Percentiles rank a stretch among this genome's conserved stretches.
Evolutionary conservation across 2,113 vertebrate genomes (phyloP).

Genomic region (Gila orcuttii): DNA sequence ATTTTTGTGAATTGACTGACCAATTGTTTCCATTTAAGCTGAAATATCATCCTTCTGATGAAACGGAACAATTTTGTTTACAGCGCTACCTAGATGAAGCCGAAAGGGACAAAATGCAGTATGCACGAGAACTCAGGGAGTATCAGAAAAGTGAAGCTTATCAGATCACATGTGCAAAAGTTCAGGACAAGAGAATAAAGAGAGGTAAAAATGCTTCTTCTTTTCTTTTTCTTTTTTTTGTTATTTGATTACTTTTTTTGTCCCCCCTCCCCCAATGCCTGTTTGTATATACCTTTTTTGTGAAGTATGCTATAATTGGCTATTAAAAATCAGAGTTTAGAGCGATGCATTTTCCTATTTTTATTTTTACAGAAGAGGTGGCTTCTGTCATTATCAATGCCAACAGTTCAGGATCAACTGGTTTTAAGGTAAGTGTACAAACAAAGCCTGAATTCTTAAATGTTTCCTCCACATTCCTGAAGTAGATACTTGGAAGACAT

Average conservation of each 20-base stretch:
- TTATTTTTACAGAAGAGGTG: constrained; percentile 72
- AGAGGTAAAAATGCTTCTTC: constrained; percentile 77
- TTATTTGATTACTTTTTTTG: neutral
- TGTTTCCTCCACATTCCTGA: no score
- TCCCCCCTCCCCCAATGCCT: no score
- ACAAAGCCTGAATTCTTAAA: neutral
- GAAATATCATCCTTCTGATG: neutral
- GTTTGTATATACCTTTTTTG: neutral
- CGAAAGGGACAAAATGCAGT: constrained; percentile 93
- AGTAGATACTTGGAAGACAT: neutral
- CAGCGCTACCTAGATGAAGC: constrained; percentile 95
- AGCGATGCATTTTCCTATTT: neutral
- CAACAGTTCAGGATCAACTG: constrained; percentile 65
- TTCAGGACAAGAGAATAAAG: constrained; percentile 94
- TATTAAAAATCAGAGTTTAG: no score
- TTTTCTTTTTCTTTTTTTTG: no score
- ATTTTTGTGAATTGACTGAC: neutral
- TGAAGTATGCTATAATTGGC: neutral
- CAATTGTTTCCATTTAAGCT: neutral
- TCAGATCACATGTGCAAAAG: constrained; percentile 90
- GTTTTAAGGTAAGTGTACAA: constrained; percentile 69
- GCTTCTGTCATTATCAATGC: constrained; percentile 73
- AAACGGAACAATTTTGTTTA: neutral
- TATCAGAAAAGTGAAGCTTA: constrained; percentile 97
- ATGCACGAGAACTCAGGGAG: constrained; percentile 90